Conservation (phyloP, 1,140 invertebrate genomes). For the Euura lappo region DNA sequence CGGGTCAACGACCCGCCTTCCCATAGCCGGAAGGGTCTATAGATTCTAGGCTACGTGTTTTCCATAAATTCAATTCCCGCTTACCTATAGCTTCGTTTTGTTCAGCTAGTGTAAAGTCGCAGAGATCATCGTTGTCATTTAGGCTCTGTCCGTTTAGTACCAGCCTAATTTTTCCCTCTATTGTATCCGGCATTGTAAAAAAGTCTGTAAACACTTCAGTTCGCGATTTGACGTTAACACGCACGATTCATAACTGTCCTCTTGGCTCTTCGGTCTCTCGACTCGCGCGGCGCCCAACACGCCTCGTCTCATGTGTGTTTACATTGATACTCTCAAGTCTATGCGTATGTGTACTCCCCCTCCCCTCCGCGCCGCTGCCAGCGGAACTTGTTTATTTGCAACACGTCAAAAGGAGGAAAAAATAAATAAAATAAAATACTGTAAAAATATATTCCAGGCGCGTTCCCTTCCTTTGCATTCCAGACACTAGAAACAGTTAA, state of each 20-base stretch:
- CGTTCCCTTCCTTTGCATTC: no score
- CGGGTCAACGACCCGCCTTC: neutral
- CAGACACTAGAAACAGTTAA: no score
- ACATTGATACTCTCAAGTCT: no score
- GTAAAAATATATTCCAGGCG: no score
- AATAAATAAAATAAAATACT: no score
- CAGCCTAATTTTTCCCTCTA: slow-evolving; percentile 35
- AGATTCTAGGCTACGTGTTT: slow-evolving; percentile 10
- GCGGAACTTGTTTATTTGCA: no score
- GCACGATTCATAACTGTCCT: slow-evolving; percentile 2
- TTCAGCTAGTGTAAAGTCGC: slow-evolving; percentile 79
- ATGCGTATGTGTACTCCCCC: no score
- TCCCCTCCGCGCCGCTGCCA: no score
- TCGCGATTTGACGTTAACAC: neutral
- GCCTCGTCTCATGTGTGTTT: no score
- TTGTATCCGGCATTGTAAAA: slow-evolving; percentile 36
- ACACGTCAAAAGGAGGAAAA: no score
- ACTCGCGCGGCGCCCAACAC: no score
- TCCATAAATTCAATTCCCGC: slow-evolving; percentile 19
- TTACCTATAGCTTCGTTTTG: slow-evolving; percentile 76
- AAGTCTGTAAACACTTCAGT: neutral
- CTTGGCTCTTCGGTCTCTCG: no score
- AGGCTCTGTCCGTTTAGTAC: slow-evolving; percentile 32
- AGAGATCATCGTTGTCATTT: slow-evolving; percentile 66
- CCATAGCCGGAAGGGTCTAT: neutral